phyloP scores from a whole-genome alignment of 2,888 invertebrate genomes.

The Onchidella celtica region DNA sequence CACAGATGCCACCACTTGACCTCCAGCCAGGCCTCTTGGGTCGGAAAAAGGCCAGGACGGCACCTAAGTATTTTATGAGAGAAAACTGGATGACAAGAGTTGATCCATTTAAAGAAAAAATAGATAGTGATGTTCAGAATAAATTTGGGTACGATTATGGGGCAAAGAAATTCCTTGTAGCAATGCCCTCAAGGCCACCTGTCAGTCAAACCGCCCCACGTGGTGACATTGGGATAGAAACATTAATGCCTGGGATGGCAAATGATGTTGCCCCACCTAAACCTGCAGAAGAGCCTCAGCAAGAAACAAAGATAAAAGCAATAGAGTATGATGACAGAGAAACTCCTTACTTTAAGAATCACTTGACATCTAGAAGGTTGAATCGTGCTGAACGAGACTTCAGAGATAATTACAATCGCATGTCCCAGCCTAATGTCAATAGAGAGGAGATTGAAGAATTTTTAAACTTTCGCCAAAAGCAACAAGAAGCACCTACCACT shows the following conservation, averaged over 20 bases:
- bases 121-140: constrained; percentile 48
- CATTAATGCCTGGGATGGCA: constrained; percentile 11
- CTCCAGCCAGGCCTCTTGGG: not conserved
- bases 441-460: not conserved
- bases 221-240: not conserved
- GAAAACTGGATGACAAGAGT: constrained; percentile 22
- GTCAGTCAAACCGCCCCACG: constrained; percentile 1
- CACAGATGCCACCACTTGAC: constrained; percentile 15
- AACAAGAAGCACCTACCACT: not conserved
- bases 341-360: constrained; percentile 39
- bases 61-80: not conserved
- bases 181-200: constrained; percentile 9
- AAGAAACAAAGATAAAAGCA: not conserved
- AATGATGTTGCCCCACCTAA: constrained; percentile 3
- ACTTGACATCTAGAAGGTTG: constrained; percentile 33
- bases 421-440: constrained; percentile 27
- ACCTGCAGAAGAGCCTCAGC: not conserved
- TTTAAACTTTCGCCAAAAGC: not conserved
- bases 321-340: not conserved
- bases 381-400: constrained; percentile 31
- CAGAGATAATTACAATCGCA: constrained; percentile 21
- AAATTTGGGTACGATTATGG: constrained; percentile 46
- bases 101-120: constrained; percentile 45
- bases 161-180: constrained; percentile 15
- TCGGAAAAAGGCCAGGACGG: not conserved